Evolutionary conservation across 2,888 invertebrate genomes (phyloP).

Genomic region (Eutolmus rufibarbis): DNA sequence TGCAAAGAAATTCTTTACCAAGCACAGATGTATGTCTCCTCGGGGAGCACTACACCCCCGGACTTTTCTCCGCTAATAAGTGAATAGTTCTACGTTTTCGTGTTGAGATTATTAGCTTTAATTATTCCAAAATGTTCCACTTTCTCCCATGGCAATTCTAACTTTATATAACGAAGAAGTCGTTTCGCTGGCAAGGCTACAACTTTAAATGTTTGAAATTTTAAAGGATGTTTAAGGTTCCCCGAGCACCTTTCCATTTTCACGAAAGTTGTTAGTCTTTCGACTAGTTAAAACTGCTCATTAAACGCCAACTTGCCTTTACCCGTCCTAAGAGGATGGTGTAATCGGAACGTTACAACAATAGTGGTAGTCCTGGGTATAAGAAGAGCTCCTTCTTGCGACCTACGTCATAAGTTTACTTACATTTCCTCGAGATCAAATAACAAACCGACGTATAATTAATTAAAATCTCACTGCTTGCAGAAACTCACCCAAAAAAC

Average conservation of each 20-base stretch:
- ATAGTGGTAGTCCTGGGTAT: background rate
- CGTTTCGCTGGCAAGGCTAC: background rate
- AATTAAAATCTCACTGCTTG: background rate
- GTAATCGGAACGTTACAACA: background rate
- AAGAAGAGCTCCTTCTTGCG: background rate
- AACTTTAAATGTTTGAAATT: background rate
- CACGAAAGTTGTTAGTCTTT: background rate
- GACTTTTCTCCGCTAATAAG: background rate
- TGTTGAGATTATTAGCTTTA: constrained; percentile 5
- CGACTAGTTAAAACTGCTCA: background rate
- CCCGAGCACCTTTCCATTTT: background rate
- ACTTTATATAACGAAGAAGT: background rate
- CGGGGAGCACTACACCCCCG: background rate
- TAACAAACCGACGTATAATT: background rate
- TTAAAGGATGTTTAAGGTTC: background rate
- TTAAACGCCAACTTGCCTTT: background rate
- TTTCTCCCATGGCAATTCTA: background rate
- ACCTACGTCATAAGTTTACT: background rate
- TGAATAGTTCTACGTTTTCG: background rate
- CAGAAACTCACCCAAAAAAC: background rate
- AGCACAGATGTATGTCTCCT: background rate
- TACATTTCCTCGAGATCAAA: background rate
- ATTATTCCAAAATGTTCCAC: background rate
- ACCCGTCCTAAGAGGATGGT: background rate
- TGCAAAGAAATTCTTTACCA: background rate